Conservation (phyloP, 2,113 vertebrate genomes). For the Azemiops feae region DNA sequence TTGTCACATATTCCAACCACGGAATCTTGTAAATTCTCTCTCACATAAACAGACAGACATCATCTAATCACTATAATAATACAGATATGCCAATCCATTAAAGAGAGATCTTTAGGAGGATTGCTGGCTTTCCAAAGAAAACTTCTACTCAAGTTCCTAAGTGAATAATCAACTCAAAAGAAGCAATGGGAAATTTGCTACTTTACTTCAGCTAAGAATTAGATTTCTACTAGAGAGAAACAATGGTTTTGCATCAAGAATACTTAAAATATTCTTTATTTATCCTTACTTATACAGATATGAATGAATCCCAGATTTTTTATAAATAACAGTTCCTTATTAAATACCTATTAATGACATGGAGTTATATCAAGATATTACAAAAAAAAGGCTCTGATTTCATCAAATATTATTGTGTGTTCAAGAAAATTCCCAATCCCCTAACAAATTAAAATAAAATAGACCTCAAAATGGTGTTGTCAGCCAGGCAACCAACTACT, state of each 20-base stretch:
- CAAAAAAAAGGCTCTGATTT: background rate
- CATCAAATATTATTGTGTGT: background rate
- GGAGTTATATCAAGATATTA: background rate
- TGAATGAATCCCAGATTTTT: too few species aligned
- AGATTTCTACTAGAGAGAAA: background rate
- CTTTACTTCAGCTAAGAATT: background rate
- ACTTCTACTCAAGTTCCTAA: background rate
- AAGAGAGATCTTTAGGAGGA: background rate
- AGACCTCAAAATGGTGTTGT: background rate
- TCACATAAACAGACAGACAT: background rate
- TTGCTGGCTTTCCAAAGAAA: background rate
- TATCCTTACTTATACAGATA: background rate
- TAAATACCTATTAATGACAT: background rate
- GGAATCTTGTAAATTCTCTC: background rate
- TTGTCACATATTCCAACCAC: background rate
- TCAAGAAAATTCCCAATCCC: background rate
- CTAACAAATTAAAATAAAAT: background rate
- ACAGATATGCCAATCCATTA: background rate
- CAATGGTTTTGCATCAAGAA: background rate
- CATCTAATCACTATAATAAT: background rate
- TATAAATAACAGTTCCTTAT: too few species aligned
- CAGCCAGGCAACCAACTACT: background rate
- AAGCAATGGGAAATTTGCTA: background rate
- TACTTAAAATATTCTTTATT: background rate
- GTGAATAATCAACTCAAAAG: background rate